Evolutionary conservation across 2,888 invertebrate genomes (phyloP).

Genomic region (Empis stercorea): DNA sequence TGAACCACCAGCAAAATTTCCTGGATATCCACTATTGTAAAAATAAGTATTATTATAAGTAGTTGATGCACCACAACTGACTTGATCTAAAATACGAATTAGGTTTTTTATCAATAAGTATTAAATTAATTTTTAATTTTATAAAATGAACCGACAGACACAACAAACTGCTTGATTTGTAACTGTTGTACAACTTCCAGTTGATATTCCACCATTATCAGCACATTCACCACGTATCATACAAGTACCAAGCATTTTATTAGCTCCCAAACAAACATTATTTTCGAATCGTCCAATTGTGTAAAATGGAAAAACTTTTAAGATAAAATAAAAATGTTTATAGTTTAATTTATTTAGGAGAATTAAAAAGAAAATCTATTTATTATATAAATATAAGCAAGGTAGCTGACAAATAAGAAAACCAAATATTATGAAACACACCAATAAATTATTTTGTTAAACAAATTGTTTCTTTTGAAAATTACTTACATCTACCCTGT

Average conservation of each 20-base stretch:
- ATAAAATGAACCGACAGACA: constrained; percentile 47
- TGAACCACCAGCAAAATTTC: constrained; percentile 52
- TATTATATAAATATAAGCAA: too few relatives aligned
- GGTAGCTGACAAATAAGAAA: too few relatives aligned
- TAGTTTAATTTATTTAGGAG: too few relatives aligned
- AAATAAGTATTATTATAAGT: constrained; percentile 74
- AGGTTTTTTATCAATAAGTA: not conserved
- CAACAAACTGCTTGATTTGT: constrained; percentile 66
- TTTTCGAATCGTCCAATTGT: constrained; percentile 68
- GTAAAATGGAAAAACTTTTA: constrained; percentile 52
- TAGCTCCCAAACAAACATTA: constrained; percentile 50
- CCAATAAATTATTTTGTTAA: not conserved
- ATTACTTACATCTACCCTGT: constrained; percentile 14
- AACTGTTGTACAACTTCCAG: constrained; percentile 56
- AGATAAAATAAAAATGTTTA: not conserved
- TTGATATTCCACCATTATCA: constrained; percentile 54
- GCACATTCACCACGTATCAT: constrained; percentile 62
- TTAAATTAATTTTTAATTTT: not conserved
- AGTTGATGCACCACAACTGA: constrained; percentile 56
- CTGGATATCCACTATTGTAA: constrained; percentile 62
- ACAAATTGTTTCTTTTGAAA: not conserved
- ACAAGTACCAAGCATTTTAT: constrained; percentile 60
- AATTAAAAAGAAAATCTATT: too few relatives aligned
- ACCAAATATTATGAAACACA: not conserved
- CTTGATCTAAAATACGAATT: constrained; percentile 43